Base-by-base conservation (phyloP, 2,113 vertebrate genomes). In the Sinocyclocheilus maitianheensis region DNA sequence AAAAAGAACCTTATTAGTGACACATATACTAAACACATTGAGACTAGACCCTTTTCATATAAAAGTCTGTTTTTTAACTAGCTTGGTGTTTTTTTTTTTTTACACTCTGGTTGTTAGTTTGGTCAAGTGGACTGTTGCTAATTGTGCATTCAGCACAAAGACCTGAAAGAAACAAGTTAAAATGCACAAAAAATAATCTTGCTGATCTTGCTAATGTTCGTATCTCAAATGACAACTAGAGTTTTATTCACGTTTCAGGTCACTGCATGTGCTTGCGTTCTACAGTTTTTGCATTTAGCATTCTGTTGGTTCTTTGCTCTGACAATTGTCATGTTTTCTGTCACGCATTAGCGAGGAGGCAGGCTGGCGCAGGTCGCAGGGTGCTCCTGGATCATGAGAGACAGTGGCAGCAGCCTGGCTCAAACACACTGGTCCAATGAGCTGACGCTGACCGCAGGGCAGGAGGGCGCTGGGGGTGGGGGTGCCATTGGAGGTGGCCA, bases 401-500 rank as follows among this genome's bases (percentile, higher is more conserved):
- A 90, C 88, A 51, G 88, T 85, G 86, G 86, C 51, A 84, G 51
- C 53, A 60, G 77, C 60, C 85, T 89, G 71, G 77, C 76, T 34
- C 86, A 87, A 72, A 87, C 81, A 37, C 88, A 87, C 63, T 86
- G 86, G 84, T 40, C 77, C 79, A 77, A 82, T 82, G 85, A 90
- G 83, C 46, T 90, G 71, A 83, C 80, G 11, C 60, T 84, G n/a
- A 80, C 83, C 10, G 46, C 16, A 10, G 84, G 63, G 60, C 80
- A 79, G 24, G 82, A 85, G 26, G 83, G 37, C 0, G 8, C 51
- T 10, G 84, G 77, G 10, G 46, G 58, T 12, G 65, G 76, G 62
- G 88, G 65, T 58, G 72, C 83, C 58, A 82, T 83, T 11, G 72
- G 83, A 79, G 72, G 62, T 2, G 37, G 79, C 1, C 75, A 71